phyloP scores from a whole-genome alignment of 1,140 invertebrate genomes.

The Cylas formicarius region DNA sequence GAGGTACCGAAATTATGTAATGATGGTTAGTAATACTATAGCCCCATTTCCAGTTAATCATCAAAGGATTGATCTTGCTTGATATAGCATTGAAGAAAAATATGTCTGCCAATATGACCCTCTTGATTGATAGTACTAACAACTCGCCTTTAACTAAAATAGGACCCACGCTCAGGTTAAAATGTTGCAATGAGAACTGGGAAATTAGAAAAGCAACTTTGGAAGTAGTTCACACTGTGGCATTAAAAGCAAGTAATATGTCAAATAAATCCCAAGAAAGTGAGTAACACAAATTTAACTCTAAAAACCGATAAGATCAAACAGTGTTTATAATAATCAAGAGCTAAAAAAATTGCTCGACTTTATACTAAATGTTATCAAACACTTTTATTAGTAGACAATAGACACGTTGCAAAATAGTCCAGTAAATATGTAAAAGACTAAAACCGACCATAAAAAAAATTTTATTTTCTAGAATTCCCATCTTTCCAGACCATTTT shows the following conservation, averaged over 20 bases:
- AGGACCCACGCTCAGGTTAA: slow-evolving; percentile 12
- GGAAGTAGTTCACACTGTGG: slow-evolving; percentile 17
- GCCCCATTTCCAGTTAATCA: slow-evolving; percentile 12
- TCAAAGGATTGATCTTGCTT: slow-evolving; percentile 11
- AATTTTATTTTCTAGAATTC: slow-evolving; percentile 11
- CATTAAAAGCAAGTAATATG: slow-evolving; percentile 15
- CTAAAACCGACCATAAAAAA: background rate
- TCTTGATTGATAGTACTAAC: slow-evolving; percentile 13
- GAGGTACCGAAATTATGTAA: too few species aligned
- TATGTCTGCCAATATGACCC: slow-evolving; percentile 19
- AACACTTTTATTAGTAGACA: too few species aligned
- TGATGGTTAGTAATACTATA: too few species aligned
- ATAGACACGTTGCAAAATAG: background rate
- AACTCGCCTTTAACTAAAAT: slow-evolving; percentile 12
- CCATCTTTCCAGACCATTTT: slow-evolving; percentile 17
- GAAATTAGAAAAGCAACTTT: slow-evolving; percentile 14
- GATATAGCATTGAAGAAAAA: slow-evolving; percentile 18
- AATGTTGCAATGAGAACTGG: slow-evolving; percentile 9
- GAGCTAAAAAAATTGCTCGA: slow-evolving; percentile 6
- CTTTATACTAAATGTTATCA: background rate
- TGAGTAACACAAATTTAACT: too few species aligned
- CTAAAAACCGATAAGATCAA: too few species aligned
- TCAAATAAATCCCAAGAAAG: too few species aligned
- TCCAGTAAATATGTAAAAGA: background rate
- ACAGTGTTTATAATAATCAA: too few species aligned